Evolutionary conservation across 2,113 vertebrate genomes (phyloP).

Genomic region (Zapornia atra): DNA sequence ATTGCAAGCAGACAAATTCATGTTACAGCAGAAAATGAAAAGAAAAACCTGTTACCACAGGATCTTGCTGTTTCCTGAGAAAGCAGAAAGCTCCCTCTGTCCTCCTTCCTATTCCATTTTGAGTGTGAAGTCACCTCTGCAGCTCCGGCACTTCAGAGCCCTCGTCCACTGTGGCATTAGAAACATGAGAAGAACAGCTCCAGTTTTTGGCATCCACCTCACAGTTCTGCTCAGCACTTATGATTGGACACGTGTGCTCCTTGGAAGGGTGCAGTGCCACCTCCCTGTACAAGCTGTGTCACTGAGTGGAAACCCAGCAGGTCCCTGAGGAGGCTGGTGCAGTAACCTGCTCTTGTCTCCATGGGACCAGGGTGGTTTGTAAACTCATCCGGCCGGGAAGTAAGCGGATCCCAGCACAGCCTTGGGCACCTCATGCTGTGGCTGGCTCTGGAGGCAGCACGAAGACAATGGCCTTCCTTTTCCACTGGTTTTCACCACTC

Average conservation of each 20-base stretch:
- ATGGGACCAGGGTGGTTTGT: too few relatives aligned
- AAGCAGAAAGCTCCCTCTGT: not conserved
- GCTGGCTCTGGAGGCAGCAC: not conserved
- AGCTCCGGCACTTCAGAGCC: not conserved
- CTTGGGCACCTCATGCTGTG: rapidly evolving
- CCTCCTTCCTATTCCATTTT: not conserved
- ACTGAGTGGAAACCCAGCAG: not conserved
- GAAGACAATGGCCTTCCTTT: not conserved
- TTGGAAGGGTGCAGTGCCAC: not conserved
- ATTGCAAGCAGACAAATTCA: not conserved
- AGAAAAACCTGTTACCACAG: not conserved
- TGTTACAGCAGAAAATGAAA: not conserved
- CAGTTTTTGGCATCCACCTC: not conserved
- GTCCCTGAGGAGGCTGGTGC: not conserved
- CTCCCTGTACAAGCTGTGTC: not conserved
- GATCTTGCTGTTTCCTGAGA: not conserved
- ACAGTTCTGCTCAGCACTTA: not conserved
- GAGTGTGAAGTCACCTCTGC: not conserved
- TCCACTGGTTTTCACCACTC: not conserved
- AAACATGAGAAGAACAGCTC: not conserved
- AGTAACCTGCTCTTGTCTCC: not conserved
- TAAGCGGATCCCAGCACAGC: not conserved
- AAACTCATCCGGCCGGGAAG: not conserved
- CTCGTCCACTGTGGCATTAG: not conserved
- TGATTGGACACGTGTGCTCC: not conserved